Base-by-base conservation (phyloP, 2,113 vertebrate species). In the Pleuronectes platessa region DNA sequence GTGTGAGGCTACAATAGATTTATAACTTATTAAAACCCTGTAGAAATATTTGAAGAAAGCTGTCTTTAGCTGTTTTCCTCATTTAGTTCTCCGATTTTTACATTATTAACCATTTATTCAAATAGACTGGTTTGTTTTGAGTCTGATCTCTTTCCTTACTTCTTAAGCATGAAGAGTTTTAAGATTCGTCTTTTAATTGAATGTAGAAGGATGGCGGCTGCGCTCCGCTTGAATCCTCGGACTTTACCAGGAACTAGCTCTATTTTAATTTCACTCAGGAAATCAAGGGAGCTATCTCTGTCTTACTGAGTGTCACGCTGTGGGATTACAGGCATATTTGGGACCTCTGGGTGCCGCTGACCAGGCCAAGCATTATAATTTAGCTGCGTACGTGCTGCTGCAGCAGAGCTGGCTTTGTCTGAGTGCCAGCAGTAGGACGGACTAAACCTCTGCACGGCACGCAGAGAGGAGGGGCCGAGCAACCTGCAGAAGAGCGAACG, bases 331-430 rank as follows among this genome's bases (percentile, higher is more conserved):
- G 81, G 70, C 86, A 89, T 93, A 88, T 90, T 93, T 90, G 68
- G 78, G 84, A 82, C 80, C 83, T 35, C 69, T 35, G 86, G 72
- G 79, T 84, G 85, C 89, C 80, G 71, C 83, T 89, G 91, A 92
- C 85, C 59, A 1, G 89, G 84, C 90, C 91, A 74, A 86, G 93
- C 93, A 79, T 91, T 93, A 80, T 88, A 89, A 90, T 90, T 90
- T 86, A 85, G 84, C 87, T 92, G 93, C 68, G 94, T 96, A 90
- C 90, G 88, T 96, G 96, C 96, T 83, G 87, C 90, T 90, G 96
- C 95, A 95, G 96, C 95, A 76, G 89, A 95, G 94, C 94, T 89
- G 92, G 95, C 93, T 95, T 95, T 97, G 96, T 97, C 95, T 93
- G 76, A 76, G 94, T 95, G 96, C 96, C 95, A 96, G 82, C 86